These are phyloP conservation scores for Bembecia ichneumoniformis DNA, from an alignment of 2,888 invertebrate genomes.

Conservation along the genomic window DNA sequence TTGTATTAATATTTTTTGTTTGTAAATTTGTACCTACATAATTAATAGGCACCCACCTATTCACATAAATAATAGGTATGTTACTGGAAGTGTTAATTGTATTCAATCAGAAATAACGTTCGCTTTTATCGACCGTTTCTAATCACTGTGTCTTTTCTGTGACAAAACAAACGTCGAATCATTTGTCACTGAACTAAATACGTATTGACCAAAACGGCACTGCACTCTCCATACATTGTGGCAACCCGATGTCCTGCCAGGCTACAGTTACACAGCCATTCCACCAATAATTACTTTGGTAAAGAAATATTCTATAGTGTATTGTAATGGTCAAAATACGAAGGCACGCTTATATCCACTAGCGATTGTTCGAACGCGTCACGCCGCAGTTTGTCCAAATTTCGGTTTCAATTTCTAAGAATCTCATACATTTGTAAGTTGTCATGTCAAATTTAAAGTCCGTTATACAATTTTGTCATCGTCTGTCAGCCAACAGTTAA, in stretches of 20 bases:
- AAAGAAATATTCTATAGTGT: conserved; percentile 47
- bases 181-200: neutral
- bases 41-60: too few species aligned
- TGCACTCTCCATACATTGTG: conserved; percentile 37
- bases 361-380: conserved; percentile 34
- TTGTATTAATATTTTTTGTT: too few species aligned
- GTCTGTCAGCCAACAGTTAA: conserved; percentile 53
- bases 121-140: neutral
- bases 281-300: conserved; percentile 62
- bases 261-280: conserved; percentile 55
- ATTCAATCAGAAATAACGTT: neutral
- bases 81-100: neutral
- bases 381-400: conserved; percentile 66
- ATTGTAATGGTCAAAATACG: conserved; percentile 60
- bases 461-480: conserved; percentile 46
- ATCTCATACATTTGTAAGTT: conserved; percentile 43
- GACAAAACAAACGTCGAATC: neutral
- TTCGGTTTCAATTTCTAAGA: conserved; percentile 65
- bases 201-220: conserved; percentile 11
- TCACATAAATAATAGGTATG: neutral
- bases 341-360: conserved; percentile 59
- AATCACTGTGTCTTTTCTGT: neutral
- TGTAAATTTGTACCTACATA: too few species aligned
- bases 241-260: conserved; percentile 38
- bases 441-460: conserved; percentile 41